Conservation (phyloP, 2,888 invertebrate species). For the Euproctis similis region DNA sequence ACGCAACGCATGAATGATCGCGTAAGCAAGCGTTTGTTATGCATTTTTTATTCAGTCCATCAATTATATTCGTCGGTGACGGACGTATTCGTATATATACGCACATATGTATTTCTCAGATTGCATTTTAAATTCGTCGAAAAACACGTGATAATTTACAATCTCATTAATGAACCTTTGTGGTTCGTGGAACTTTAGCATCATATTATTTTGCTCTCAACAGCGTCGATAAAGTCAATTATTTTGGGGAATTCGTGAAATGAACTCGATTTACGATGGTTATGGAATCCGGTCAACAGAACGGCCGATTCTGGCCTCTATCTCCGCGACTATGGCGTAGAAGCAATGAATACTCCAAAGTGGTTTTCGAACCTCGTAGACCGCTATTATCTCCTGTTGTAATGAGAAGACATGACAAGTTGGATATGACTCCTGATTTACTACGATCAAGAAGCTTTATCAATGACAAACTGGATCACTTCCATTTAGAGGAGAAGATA, state of each 20-base stretch:
- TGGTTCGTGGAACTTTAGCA: slow-evolving; percentile 15
- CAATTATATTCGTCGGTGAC: slow-evolving; percentile 32
- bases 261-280: slow-evolving; percentile 52
- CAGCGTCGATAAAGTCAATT: slow-evolving; percentile 47
- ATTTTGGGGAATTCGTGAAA: slow-evolving; percentile 25
- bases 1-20: slow-evolving; percentile 35
- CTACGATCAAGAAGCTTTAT: slow-evolving; percentile 49
- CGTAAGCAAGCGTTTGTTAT: slow-evolving; percentile 31
- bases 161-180: not conserved
- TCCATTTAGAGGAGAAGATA: slow-evolving; percentile 46
- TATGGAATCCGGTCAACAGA: slow-evolving; percentile 61
- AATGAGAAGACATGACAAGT: slow-evolving; percentile 33
- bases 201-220: slow-evolving; percentile 7
- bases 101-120: no score
- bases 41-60: slow-evolving; percentile 36
- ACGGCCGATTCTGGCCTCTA: slow-evolving; percentile 64
- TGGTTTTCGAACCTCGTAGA: slow-evolving; percentile 64
- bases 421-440: slow-evolving; percentile 53
- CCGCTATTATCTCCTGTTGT: slow-evolving; percentile 58
- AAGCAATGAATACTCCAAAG: slow-evolving; percentile 66
- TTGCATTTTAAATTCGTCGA: slow-evolving; percentile 10
- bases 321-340: slow-evolving; percentile 66
- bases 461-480: slow-evolving; percentile 49
- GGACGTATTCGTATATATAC: slow-evolving; percentile 31
- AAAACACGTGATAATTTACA: not conserved